These are phyloP conservation scores for Lymantria dispar DNA, from an alignment of 2,888 invertebrate species.

Conservation along the genomic window DNA sequence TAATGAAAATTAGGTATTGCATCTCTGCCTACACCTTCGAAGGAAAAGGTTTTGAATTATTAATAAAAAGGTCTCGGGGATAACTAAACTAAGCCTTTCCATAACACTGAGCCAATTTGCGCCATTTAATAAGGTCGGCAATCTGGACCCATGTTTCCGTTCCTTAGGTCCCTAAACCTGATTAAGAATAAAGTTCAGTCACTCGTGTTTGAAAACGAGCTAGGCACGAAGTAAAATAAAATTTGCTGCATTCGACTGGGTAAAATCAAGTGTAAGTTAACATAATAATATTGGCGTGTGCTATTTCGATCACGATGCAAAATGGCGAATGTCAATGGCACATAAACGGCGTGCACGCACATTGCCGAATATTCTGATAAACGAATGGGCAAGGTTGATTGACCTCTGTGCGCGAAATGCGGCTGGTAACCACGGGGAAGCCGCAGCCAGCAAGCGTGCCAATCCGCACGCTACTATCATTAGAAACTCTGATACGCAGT, in stretches of 20 bases:
- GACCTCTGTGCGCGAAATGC: conserved; percentile 41
- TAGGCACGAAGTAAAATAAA: conserved; percentile 4
- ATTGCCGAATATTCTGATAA: conserved; percentile 46
- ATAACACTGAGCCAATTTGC: no score
- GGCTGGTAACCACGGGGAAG: conserved; percentile 32
- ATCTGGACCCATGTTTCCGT: no score
- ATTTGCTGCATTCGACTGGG: conserved; percentile 6
- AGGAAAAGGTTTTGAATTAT: no score
- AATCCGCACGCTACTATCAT: conserved; percentile 38
- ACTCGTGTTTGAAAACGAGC: background rate
- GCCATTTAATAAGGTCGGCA: no score
- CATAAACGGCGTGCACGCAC: conserved; percentile 50
- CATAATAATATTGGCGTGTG: conserved; percentile 41
- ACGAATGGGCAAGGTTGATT: conserved; percentile 57
- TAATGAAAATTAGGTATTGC: no score
- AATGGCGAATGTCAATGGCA: conserved; percentile 72
- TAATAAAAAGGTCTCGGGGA: no score
- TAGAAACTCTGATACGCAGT: conserved; percentile 31
- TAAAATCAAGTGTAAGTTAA: conserved; percentile 32
- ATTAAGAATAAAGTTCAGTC: no score
- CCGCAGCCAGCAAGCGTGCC: conserved; percentile 36
- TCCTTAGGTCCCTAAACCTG: no score
- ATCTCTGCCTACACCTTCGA: no score
- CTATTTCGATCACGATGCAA: conserved; percentile 56
- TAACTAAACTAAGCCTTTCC: no score